These are phyloP conservation scores for Callinectes sapidus DNA, from an alignment of 2,888 invertebrate species.

Conservation along the genomic window DNA sequence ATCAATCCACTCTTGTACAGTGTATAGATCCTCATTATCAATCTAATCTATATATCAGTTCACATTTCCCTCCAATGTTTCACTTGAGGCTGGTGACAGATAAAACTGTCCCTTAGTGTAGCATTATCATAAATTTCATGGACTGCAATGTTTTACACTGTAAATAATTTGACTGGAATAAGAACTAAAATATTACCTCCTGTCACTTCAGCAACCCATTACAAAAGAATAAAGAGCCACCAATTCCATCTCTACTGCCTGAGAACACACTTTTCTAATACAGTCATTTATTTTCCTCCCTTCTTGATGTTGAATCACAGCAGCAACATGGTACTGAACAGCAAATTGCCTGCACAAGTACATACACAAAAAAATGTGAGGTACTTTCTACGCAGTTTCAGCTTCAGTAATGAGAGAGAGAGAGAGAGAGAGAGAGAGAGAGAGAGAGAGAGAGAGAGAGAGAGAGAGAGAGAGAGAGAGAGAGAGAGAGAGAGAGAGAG, in stretches of 20 bases:
- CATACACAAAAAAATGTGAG: no score
- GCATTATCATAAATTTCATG: not conserved
- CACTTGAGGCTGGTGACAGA: not conserved
- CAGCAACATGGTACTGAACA: not conserved
- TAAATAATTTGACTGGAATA: not conserved
- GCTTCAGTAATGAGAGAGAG: not conserved
- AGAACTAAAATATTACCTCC: not conserved
- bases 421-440: slow-evolving; percentile 1
- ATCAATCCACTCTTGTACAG: no score
- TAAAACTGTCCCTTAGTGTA: not conserved
- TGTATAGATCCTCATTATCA: no score
- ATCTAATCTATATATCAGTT: no score
- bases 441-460: slow-evolving; percentile 1
- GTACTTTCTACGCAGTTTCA: not conserved
- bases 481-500: not conserved
- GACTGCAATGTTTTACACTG: not conserved
- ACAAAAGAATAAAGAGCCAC: not conserved
- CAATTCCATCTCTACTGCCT: not conserved
- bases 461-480: slow-evolving; percentile 1
- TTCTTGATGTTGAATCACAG: not conserved
- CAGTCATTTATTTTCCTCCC: not conserved
- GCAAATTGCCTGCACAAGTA: no score
- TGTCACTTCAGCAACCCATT: not conserved
- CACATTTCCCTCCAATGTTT: no score
- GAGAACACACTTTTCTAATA: not conserved